These are phyloP conservation scores for Chaenogobius annularis DNA, from an alignment of 2,113 vertebrate species.

Conservation along the genomic window DNA sequence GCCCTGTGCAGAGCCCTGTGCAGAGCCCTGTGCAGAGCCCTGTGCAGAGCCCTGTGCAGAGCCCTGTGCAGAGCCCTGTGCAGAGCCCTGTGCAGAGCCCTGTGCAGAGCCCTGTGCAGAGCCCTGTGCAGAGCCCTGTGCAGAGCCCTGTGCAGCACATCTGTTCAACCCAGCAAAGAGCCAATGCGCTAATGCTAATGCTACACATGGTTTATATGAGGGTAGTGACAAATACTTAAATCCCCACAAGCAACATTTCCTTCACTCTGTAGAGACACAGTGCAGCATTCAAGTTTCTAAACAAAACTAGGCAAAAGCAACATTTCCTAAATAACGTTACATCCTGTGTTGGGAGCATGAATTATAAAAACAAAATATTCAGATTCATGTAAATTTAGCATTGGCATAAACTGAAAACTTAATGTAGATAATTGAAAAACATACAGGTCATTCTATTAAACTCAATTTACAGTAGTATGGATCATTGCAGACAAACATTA, in stretches of 20 bases:
- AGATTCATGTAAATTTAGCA: slow-evolving; percentile 2
- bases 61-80: too few species aligned
- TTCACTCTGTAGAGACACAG: neutral
- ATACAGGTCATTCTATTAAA: neutral
- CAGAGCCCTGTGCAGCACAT: too few species aligned
- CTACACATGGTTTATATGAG: neutral
- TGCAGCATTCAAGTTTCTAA: slow-evolving; percentile 5
- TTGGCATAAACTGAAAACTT: neutral
- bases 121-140: too few species aligned
- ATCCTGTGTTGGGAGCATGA: slow-evolving; percentile 5
- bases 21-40: too few species aligned
- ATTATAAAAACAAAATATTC: neutral
- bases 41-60: too few species aligned
- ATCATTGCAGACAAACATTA: slow-evolving; percentile 5
- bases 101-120: too few species aligned
- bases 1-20: too few species aligned
- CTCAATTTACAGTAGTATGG: slow-evolving; percentile 11
- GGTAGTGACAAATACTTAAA: slow-evolving; percentile 2
- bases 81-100: too few species aligned
- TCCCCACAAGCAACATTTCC: slow-evolving; percentile 1
- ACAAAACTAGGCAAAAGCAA: slow-evolving; percentile 1
- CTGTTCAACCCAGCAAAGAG: neutral
- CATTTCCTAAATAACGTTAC: neutral
- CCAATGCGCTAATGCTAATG: neutral
- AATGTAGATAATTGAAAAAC: slow-evolving; percentile 19